Conservation (phyloP, 2,797 vertebrate species). For the Kryptopterus vitreolus region DNA sequence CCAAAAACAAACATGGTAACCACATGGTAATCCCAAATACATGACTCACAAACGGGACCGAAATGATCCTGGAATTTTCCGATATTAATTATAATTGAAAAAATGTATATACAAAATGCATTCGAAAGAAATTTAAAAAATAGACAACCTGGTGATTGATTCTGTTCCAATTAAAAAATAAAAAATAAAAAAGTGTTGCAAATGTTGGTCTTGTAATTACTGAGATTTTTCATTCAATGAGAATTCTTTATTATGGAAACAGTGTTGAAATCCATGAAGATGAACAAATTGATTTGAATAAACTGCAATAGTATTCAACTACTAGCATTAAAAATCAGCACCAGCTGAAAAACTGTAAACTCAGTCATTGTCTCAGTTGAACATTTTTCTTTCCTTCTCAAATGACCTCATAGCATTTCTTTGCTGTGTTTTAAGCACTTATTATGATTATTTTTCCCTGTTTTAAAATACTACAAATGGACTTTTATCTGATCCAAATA, state of each 20-base stretch:
- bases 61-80: too few relatives aligned
- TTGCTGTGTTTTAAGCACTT: conserved; percentile 3
- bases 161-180: background rate
- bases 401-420: background rate
- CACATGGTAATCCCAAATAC: background rate
- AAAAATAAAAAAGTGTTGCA: background rate
- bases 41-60: background rate
- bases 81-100: too few relatives aligned
- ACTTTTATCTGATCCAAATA: background rate
- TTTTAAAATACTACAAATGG: conserved; percentile 5
- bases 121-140: background rate
- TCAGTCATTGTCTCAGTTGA: background rate
- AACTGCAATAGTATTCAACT: background rate
- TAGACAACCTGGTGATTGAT: background rate
- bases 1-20: background rate
- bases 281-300: background rate
- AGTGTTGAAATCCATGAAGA: background rate
- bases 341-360: too few relatives aligned
- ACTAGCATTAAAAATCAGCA: background rate
- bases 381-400: background rate
- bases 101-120: background rate
- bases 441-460: conserved; percentile 19
- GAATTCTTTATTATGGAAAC: background rate
- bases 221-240: background rate
- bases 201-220: background rate